Percentiles rank a stretch among this genome's conserved stretches.
Evolutionary conservation across 2,888 invertebrate genomes (phyloP).

Genomic region (Polydrusus tereticollis): DNA sequence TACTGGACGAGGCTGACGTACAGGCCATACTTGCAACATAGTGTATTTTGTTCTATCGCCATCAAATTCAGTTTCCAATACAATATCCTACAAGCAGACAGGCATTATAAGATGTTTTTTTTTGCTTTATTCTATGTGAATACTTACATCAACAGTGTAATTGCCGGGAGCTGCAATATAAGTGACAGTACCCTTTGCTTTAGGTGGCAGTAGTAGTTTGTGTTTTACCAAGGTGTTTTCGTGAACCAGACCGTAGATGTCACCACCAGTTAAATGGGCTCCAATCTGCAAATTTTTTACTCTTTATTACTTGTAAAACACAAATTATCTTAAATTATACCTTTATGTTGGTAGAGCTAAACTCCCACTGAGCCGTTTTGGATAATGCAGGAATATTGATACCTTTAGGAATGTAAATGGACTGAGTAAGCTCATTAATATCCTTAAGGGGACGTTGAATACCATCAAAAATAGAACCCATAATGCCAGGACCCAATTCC

Average conservation of each 20-base stretch:
- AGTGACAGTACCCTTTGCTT: slow-evolving; percentile 95
- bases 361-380: slow-evolving; percentile 90
- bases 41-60: slow-evolving; percentile 91
- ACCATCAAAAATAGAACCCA: slow-evolving; percentile 99
- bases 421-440: slow-evolving; percentile 92
- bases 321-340: too few species aligned
- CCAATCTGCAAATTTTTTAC: slow-evolving; percentile 75
- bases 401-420: slow-evolving; percentile 99
- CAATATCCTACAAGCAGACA: slow-evolving; percentile 83
- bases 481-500: slow-evolving; percentile 98
- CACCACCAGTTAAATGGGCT: slow-evolving; percentile 99
- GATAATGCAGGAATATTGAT: slow-evolving; percentile 94
- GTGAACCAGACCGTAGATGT: slow-evolving; percentile 94
- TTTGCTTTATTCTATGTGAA: background rate
- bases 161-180: slow-evolving; percentile 94
- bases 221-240: slow-evolving; percentile 99
- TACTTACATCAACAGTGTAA: slow-evolving; percentile 90
- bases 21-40: slow-evolving; percentile 99
- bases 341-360: slow-evolving; percentile 86
- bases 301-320: too few species aligned
- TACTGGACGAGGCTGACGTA: slow-evolving; percentile 95
- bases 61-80: slow-evolving; percentile 98
- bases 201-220: slow-evolving; percentile 94
- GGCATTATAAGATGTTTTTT: too few species aligned
- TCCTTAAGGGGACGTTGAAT: slow-evolving; percentile 99